Evolutionary conservation across 2,113 vertebrate species (phyloP).

Genomic region (Uropsilus gracilis): DNA sequence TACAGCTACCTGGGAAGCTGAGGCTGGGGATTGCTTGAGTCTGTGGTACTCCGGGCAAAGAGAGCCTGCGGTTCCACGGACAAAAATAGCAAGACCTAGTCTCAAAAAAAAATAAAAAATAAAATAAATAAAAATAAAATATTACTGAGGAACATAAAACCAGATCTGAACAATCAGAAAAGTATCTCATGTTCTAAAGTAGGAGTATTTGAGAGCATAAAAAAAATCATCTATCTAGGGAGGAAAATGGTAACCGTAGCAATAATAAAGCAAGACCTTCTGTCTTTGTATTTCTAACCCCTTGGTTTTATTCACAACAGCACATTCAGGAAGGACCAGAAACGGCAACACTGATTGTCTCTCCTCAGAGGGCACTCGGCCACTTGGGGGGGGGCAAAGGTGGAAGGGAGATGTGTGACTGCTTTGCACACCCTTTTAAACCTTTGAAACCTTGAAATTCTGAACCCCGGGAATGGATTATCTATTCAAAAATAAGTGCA

Average conservation of each 20-base stretch:
- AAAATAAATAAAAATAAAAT: neutral
- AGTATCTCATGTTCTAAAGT: neutral
- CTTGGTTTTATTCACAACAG: neutral
- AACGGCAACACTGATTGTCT: neutral
- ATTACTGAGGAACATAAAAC: neutral
- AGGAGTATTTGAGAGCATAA: neutral
- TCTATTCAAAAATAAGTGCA: slow-evolving; percentile 7
- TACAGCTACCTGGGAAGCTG: too few species aligned
- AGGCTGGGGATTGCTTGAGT: too few species aligned
- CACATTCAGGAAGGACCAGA: neutral
- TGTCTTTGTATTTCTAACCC: neutral
- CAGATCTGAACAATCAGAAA: neutral
- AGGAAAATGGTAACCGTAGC: neutral
- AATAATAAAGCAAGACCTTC: neutral
- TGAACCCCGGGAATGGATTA: neutral
- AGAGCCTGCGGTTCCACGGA: too few species aligned
- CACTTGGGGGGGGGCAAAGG: neutral
- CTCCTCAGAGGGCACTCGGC: neutral
- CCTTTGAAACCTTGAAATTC: neutral
- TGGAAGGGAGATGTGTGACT: neutral
- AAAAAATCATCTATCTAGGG: neutral
- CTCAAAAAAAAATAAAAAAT: too few species aligned
- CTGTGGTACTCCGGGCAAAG: too few species aligned
- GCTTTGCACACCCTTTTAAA: neutral
- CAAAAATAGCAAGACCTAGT: too few species aligned